Evolutionary conservation across 92 coral and sea anemone genomes (phyloP).

Genomic region (Zoanthus sociatus): DNA sequence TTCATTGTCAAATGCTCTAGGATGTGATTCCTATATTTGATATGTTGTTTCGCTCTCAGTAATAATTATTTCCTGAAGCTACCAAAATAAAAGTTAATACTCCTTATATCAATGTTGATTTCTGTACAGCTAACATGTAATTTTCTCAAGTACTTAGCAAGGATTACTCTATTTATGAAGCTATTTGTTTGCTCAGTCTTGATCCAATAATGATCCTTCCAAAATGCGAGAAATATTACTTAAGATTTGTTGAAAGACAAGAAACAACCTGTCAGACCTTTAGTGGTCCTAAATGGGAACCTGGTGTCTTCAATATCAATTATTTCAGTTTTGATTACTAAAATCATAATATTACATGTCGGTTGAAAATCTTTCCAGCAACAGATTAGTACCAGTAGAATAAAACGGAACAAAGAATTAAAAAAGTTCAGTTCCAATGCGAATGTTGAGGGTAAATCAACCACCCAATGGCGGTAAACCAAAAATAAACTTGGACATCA

Average conservation of each 20-base stretch:
- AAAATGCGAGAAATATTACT: constrained; percentile 46
- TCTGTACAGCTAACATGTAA: constrained; percentile 17
- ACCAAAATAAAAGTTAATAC: background rate
- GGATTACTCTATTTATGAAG: constrained; percentile 75
- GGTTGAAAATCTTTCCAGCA: no score
- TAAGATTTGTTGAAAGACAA: constrained; percentile 42
- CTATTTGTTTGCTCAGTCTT: constrained; percentile 69
- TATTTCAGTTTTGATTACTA: background rate
- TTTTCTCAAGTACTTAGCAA: constrained; percentile 47
- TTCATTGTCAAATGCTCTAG: background rate
- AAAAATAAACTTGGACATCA: background rate
- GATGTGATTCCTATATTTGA: background rate
- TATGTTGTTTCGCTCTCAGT: background rate
- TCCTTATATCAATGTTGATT: constrained; percentile 18
- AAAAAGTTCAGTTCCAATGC: background rate
- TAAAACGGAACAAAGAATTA: background rate
- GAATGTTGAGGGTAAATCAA: background rate
- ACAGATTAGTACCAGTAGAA: background rate
- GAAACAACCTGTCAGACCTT: background rate
- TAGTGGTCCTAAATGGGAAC: constrained; percentile 9
- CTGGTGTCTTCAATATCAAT: constrained; percentile 7
- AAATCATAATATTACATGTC: background rate
- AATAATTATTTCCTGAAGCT: constrained; percentile 12
- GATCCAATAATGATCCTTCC: constrained; percentile 71
- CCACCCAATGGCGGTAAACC: background rate